Conservation (phyloP, 2,113 vertebrate species). For the Heterocephalus glaber region DNA sequence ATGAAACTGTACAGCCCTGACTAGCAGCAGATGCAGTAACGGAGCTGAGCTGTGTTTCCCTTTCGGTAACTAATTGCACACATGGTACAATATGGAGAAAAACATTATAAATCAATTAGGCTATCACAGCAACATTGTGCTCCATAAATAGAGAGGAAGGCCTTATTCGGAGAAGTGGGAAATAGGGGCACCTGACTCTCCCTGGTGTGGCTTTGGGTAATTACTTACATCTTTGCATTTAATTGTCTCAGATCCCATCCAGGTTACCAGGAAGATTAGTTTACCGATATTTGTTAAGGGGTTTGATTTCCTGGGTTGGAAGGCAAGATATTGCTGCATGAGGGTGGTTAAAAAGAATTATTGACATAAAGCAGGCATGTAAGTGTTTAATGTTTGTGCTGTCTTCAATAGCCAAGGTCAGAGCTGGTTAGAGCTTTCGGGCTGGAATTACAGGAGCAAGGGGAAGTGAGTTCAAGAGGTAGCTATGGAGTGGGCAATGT, state of each 20-base stretch:
- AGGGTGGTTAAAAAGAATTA: not conserved
- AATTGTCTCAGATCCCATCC: not conserved
- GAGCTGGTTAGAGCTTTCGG: not conserved
- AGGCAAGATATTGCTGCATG: not conserved
- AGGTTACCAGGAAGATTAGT: slow-evolving; percentile 5
- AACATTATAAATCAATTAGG: slow-evolving; percentile 80
- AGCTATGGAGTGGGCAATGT: not conserved
- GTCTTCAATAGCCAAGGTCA: not conserved
- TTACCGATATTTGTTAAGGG: slow-evolving; percentile 28
- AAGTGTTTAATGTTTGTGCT: not conserved
- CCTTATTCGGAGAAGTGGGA: not conserved
- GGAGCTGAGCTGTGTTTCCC: slow-evolving; percentile 69
- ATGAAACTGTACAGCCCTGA: slow-evolving; percentile 65
- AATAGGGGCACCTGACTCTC: slow-evolving; percentile 28
- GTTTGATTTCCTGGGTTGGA: not conserved
- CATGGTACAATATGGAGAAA: slow-evolving; percentile 66
- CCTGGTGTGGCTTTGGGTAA: not conserved
- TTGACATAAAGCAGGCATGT: not conserved
- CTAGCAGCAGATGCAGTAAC: slow-evolving; percentile 73
- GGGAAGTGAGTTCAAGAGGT: not conserved
- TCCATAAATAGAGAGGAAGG: slow-evolving; percentile 44
- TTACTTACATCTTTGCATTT: slow-evolving; percentile 28
- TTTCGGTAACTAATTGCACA: slow-evolving; percentile 77
- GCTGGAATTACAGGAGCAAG: not conserved
- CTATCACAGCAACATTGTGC: slow-evolving; percentile 48